These are phyloP conservation scores for Lithodes maja DNA, from an alignment of 2,888 invertebrate genomes.

Conservation along the genomic window DNA sequence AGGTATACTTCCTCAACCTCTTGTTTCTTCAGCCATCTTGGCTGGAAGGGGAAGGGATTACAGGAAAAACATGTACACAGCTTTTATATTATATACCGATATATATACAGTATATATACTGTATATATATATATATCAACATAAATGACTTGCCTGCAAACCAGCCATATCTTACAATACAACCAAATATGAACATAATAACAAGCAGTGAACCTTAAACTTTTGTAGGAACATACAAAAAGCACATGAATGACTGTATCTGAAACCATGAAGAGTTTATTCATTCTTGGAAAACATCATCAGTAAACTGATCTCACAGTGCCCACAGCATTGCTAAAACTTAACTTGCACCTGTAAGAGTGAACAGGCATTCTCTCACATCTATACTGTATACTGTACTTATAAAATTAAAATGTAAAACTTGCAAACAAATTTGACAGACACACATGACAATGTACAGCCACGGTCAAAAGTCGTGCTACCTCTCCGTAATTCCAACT, in stretches of 20 bases:
- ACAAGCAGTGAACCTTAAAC: background rate
- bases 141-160: background rate
- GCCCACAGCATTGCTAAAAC: too few relatives aligned
- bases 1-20: background rate
- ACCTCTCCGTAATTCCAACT: too few relatives aligned
- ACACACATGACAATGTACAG: too few relatives aligned
- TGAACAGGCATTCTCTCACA: too few relatives aligned
- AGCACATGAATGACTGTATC: background rate
- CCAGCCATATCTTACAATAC: background rate
- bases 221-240: background rate
- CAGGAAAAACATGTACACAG: background rate
- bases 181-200: background rate
- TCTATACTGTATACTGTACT: too few relatives aligned
- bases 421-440: too few relatives aligned
- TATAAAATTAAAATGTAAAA: too few relatives aligned
- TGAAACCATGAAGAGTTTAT: background rate
- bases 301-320: too few relatives aligned
- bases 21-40: too few relatives aligned
- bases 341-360: too few relatives aligned
- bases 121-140: background rate
- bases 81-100: background rate
- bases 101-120: too few relatives aligned
- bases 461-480: too few relatives aligned
- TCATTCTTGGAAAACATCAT: background rate
- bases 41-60: background rate